Evolutionary conservation across 1,140 invertebrate genomes (phyloP).

Genomic region (Sarcophaga bullata): DNA sequence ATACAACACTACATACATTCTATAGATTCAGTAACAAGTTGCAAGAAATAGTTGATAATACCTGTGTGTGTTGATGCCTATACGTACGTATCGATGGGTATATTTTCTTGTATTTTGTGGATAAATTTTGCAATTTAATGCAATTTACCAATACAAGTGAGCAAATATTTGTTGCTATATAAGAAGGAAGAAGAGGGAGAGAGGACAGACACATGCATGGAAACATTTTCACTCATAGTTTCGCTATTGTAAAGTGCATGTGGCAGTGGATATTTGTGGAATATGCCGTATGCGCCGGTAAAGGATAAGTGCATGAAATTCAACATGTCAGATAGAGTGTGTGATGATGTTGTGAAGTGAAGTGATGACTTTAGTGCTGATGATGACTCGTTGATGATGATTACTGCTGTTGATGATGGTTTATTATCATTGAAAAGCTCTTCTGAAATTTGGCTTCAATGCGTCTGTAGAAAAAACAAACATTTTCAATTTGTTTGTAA

Average conservation of each 20-base stretch:
- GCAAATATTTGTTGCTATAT: background rate
- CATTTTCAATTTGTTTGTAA: background rate
- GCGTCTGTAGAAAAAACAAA: background rate
- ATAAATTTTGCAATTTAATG: slow-evolving; percentile 24
- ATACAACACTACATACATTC: background rate
- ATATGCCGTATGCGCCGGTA: too few relatives aligned
- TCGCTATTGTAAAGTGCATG: too few relatives aligned
- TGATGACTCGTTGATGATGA: background rate
- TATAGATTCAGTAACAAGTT: background rate
- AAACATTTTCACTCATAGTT: too few relatives aligned
- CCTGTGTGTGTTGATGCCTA: background rate
- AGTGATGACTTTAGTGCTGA: slow-evolving; percentile 3
- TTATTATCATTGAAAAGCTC: slow-evolving; percentile 17
- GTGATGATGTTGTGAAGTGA: slow-evolving; percentile 6
- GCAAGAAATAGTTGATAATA: background rate
- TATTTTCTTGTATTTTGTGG: background rate
- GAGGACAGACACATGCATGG: too few relatives aligned
- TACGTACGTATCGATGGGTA: background rate
- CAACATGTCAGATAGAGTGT: background rate
- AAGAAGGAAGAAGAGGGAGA: background rate
- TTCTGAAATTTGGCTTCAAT: slow-evolving; percentile 6
- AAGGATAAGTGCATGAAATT: background rate
- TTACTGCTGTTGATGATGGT: slow-evolving; percentile 17
- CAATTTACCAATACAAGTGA: slow-evolving; percentile 18
- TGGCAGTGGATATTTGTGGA: too few relatives aligned